These are phyloP conservation scores for Crotalus horridus DNA, from an alignment of 2,113 vertebrate species.

Conservation along the genomic window DNA sequence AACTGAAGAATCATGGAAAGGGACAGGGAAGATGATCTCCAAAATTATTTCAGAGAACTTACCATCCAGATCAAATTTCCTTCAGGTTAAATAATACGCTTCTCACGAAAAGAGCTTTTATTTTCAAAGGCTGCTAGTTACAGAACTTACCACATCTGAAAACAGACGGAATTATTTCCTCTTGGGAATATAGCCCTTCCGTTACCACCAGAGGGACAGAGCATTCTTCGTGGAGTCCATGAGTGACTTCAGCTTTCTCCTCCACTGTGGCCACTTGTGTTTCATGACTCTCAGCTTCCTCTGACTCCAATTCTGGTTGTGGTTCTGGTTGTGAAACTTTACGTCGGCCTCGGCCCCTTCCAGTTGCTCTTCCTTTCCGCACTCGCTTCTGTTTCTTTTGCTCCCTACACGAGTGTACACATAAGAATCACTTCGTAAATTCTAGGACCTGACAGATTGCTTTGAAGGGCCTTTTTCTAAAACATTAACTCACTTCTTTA, in stretches of 20 bases:
- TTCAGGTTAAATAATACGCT: background rate
- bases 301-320: background rate
- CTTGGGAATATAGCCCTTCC: background rate
- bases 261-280: background rate
- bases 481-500: background rate
- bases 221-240: slow-evolving; percentile 3
- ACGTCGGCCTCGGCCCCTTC: background rate
- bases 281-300: fast-evolving
- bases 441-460: background rate
- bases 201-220: fast-evolving
- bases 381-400: slow-evolving; percentile 32
- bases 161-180: background rate
- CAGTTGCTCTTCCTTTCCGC: slow-evolving; percentile 36
- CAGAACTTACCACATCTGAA: background rate
- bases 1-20: background rate
- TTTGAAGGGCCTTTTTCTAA: background rate
- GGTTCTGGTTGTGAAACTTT: background rate
- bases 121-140: background rate
- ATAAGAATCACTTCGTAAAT: background rate
- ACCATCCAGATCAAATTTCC: background rate
- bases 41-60: background rate
- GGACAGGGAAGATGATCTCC: background rate
- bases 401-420: slow-evolving; percentile 48
- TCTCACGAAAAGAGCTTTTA: background rate
- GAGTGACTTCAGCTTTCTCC: background rate